Percentiles rank a stretch among this genome's conserved stretches.
These are phyloP conservation scores for Oceanodroma tethys DNA, from an alignment of 2,113 vertebrate species.

Conservation along the genomic window DNA sequence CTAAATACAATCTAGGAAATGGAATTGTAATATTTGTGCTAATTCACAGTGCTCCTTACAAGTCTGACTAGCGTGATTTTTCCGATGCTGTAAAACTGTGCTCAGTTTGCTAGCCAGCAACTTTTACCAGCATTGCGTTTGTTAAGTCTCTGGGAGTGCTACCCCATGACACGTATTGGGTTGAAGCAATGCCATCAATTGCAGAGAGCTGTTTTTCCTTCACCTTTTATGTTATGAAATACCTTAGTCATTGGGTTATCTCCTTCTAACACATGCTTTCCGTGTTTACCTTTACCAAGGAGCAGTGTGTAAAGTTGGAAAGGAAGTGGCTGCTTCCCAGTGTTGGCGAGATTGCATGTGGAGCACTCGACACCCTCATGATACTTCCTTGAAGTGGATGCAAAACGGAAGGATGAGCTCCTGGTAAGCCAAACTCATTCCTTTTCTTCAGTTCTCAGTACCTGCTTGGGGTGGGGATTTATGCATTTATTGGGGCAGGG, in stretches of 20 bases:
- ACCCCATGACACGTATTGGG: rapidly evolving
- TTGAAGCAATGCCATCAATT: not conserved
- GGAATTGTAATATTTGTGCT: not conserved
- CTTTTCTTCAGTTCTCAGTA: not conserved
- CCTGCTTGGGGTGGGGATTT: not conserved
- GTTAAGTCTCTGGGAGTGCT: not conserved
- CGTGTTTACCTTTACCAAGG: not conserved
- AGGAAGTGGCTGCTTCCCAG: constrained; percentile 23
- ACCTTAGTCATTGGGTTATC: not conserved
- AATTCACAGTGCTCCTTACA: not conserved
- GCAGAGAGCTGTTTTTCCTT: not conserved
- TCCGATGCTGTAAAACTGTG: not conserved
- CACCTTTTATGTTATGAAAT: not conserved
- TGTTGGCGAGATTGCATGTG: not conserved
- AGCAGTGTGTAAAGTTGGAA: not conserved
- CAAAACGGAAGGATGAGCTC: not conserved
- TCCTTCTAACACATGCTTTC: not conserved
- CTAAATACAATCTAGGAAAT: not conserved
- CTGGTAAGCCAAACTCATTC: not conserved
- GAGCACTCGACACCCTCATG: not conserved
- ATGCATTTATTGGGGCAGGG: not conserved
- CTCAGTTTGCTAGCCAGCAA: not conserved
- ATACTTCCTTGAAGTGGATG: constrained; percentile 18
- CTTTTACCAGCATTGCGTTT: not conserved
- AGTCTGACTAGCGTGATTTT: not conserved